Evolutionary conservation across 2,113 vertebrate genomes (phyloP), one percentile per base, ranked within the genome.

Genomic region (Thamnophis sirtalis): DNA sequence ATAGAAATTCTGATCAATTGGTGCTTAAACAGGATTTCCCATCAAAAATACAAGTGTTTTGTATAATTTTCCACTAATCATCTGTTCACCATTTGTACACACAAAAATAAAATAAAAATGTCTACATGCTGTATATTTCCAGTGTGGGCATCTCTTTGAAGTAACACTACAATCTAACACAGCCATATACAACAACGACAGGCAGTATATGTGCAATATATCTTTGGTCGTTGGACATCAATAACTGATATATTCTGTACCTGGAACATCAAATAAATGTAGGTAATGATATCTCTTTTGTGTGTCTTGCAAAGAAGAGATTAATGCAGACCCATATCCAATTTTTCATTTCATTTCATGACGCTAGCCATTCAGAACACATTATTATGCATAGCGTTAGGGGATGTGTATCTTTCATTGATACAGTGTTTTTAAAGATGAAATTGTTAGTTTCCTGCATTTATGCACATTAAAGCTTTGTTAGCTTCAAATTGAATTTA

Each of bases 1-100:
- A 80, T 80, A 80, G 2, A 80, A 80, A 38, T 86, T 53, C 24
- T 92, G 93, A 93, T 88, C 94, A 93, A 95, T 94, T 58, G 93
- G 58, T 92, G 54, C 95, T 93, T 93, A 73, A n/a, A 89, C 53
- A 21, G 87, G 87, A 94, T 60, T 94, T 95, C 80, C 0, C 3
- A 13, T 49, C 17, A 9, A 49, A 63, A 51, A 51, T 93, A 93
- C 93, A 92, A 93, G 94, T 54, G 49, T 88, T 24, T 49, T 13
- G 3, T 17, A 21, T 88, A n/a, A 19, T 33, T 10, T 49, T 13
- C 22, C 93, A 51, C 24, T 48, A 6, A 33, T 93, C 93, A 94
- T 90, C 91, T 93, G 51, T 89, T 86, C 93, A 91, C 60, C 51
- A 48, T 24, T 63, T 51, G 86, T 63, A 90, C 90, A 93, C 93